phyloP scores from a whole-genome alignment of 2,113 vertebrate genomes.

The Varanus komodoensis region DNA sequence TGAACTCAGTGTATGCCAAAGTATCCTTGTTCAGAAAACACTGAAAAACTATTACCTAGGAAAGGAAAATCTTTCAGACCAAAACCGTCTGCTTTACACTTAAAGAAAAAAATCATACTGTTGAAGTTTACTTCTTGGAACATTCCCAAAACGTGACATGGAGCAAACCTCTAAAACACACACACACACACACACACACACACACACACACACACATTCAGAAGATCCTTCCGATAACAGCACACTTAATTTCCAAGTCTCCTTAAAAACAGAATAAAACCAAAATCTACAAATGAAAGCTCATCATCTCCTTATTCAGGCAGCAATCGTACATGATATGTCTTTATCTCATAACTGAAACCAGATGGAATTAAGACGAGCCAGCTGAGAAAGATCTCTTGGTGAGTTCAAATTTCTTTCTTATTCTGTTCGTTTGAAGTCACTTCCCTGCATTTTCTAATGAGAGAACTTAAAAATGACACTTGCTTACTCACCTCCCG shows the following conservation, averaged over 20 bases:
- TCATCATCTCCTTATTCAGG: not conserved
- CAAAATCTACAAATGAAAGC: not conserved
- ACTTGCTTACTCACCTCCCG: conserved; percentile 69
- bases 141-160: conserved; percentile 56
- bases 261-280: conserved; percentile 33
- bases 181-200: conserved; percentile 23
- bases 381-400: not conserved
- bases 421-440: conserved; percentile 12
- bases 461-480: conserved; percentile 56
- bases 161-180: conserved; percentile 15
- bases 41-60: conserved; percentile 44
- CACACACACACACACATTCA: conserved; percentile 43
- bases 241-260: not conserved
- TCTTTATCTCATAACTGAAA: not conserved
- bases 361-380: conserved; percentile 41
- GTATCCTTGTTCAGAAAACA: conserved; percentile 32
- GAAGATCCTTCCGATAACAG: conserved; percentile 41
- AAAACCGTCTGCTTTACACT: conserved; percentile 62
- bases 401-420: conserved; percentile 13
- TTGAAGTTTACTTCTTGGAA: conserved; percentile 68
- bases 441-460: conserved; percentile 10
- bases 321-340: not conserved
- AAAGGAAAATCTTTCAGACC: conserved; percentile 52
- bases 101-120: conserved; percentile 44
- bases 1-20: conserved; percentile 36